Conservation (phyloP, 2,888 invertebrate species). For the Drosophila bunnanda region DNA sequence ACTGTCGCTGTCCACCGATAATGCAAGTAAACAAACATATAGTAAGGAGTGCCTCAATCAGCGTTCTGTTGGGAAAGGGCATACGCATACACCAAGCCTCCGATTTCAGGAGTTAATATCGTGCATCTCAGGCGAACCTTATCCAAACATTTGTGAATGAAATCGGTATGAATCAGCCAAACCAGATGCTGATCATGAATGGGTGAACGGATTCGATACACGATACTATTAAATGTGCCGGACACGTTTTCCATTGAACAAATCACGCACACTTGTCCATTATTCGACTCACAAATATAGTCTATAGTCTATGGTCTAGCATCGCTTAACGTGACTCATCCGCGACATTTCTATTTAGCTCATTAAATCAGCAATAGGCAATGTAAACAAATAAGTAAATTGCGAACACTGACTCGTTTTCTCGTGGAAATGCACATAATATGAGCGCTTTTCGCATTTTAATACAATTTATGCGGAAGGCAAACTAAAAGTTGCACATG, state of each 20-base stretch:
- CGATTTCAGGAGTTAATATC: neutral
- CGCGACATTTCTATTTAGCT: conserved; percentile 58
- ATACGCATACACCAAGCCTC: neutral
- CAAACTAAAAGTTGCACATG: conserved; percentile 11
- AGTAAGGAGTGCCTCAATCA: conserved; percentile 6
- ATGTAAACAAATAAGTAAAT: conserved; percentile 55
- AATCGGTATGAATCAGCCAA: conserved; percentile 16
- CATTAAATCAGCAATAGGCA: conserved; percentile 53
- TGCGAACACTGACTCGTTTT: conserved; percentile 24
- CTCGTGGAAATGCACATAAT: conserved; percentile 15
- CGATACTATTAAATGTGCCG: conserved; percentile 22
- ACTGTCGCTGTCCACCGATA: neutral
- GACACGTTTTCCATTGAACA: conserved; percentile 47
- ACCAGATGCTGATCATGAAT: conserved; percentile 47
- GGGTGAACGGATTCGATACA: conserved; percentile 29
- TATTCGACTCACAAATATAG: conserved; percentile 19
- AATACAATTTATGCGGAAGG: conserved; percentile 33
- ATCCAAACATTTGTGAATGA: conserved; percentile 19
- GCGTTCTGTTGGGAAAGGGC: conserved; percentile 31
- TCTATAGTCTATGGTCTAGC: conserved; percentile 19
- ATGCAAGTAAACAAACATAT: conserved; percentile 6
- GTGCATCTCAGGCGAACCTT: neutral
- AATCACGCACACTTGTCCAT: conserved; percentile 12
- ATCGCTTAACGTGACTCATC: conserved; percentile 57
- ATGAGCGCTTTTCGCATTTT: conserved; percentile 13